Evolutionary conservation across 92 coral and sea anemone species (phyloP).

Genomic region (Paragorgia papillata): DNA sequence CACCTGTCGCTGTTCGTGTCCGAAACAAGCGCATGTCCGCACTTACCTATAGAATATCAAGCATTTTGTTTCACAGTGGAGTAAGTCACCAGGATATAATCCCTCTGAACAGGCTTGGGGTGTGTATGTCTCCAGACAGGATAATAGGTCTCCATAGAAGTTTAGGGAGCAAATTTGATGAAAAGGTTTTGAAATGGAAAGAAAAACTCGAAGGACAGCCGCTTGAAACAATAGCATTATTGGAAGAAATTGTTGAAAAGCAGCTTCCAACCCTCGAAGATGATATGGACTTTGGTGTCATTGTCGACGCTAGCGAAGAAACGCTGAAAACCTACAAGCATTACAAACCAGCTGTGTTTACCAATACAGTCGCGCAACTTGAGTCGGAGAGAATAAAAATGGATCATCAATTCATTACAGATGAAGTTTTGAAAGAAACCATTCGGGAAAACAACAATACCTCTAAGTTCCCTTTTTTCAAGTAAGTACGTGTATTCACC

Average conservation of each 20-base stretch:
- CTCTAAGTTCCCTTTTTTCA: constrained; percentile 26
- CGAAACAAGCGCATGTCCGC: constrained; percentile 59
- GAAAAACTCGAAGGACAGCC: constrained; percentile 49
- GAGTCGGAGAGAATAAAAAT: not conserved
- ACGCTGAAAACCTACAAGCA: constrained; percentile 29
- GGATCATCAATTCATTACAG: no score
- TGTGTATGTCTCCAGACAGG: constrained; percentile 67
- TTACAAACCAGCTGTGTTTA: not conserved
- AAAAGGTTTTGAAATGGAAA: constrained; percentile 53
- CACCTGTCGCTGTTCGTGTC: constrained; percentile 57
- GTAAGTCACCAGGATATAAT: constrained; percentile 50
- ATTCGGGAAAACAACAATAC: constrained; percentile 5
- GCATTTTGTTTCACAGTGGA: constrained; percentile 64
- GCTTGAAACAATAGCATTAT: constrained; percentile 13
- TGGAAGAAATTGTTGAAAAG: constrained; percentile 35
- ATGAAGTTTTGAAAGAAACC: constrained; percentile 34
- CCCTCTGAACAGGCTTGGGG: constrained; percentile 63
- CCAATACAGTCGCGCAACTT: not conserved
- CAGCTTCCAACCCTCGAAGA: constrained; percentile 28
- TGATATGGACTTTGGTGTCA: constrained; percentile 34
- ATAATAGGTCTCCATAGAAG: constrained; percentile 36
- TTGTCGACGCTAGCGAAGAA: constrained; percentile 27
- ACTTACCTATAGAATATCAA: constrained; percentile 52
- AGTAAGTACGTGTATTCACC: no score
- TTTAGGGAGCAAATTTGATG: constrained; percentile 53